phyloP scores from a whole-genome alignment of 2,888 invertebrate genomes.

The Phorcus lineatus region DNA sequence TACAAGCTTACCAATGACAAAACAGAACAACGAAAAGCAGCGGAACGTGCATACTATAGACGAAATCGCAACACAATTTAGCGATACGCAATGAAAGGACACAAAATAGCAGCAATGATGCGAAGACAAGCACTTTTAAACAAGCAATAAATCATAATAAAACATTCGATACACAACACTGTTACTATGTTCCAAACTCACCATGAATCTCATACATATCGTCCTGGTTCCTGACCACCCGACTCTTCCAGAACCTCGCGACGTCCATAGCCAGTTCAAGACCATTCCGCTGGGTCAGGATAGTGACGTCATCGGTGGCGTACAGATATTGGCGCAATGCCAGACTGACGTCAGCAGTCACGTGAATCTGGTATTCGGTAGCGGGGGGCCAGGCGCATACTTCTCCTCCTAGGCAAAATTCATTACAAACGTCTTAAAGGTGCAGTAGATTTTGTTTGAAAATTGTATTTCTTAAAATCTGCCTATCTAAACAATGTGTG shows the following conservation, averaged over 20 bases:
- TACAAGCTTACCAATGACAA: no score
- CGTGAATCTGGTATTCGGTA: constrained; percentile 48
- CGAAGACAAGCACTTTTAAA: no score
- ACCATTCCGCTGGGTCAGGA: constrained; percentile 47
- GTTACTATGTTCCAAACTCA: constrained; percentile 18
- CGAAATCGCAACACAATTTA: no score
- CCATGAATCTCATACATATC: constrained; percentile 43
- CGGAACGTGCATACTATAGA: no score
- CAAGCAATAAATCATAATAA: no score
- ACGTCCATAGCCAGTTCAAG: constrained; percentile 55
- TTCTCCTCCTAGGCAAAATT: constrained; percentile 22
- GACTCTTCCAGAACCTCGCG: constrained; percentile 50
- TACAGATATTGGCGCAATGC: constrained; percentile 63
- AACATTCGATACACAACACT: no score
- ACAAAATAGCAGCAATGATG: no score
- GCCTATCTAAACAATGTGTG: no score
- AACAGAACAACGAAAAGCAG: no score
- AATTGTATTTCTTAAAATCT: no score
- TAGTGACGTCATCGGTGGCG: constrained; percentile 56
- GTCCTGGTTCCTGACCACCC: constrained; percentile 31
- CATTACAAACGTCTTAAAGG: not conserved
- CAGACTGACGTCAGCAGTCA: constrained; percentile 60
- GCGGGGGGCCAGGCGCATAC: constrained; percentile 29
- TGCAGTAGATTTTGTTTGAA: not conserved
- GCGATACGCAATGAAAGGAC: no score